Base-by-base conservation (phyloP, 1,140 invertebrate species). In the Sipha flava region DNA sequence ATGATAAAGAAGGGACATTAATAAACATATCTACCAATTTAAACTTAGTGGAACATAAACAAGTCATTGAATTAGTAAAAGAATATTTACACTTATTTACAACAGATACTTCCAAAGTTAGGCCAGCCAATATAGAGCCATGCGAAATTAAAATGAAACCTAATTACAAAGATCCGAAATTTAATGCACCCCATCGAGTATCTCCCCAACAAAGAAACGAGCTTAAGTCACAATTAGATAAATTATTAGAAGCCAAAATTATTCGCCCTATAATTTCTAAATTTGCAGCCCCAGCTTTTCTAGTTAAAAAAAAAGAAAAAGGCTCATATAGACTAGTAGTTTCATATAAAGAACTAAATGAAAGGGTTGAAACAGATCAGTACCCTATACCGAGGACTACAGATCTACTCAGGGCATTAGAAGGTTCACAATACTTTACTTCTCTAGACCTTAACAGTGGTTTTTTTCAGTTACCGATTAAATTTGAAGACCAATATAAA, bases 401-500 rank as follows among this genome's bases (percentile, higher is more conserved):
- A 21, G 85, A 87, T 26, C 82, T 84, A n/a, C 81, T 89, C 14
- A 84, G 87, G 79, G 82, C 82, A 45, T 66, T 88, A 59, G 82
- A 83, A 1, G 83, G 83, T 6, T 81, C 83, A 12, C 81, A 81
- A 26, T 84, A 84, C 72, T 88, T 89, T 79, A 85, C 85, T 6
- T 83, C 85, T 0, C 72, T 89, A 3, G 88, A 89, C 84, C 77
- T 88, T 21, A 82, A 83, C 0, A 85, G 83, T 45, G 88, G 88
- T 10, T 89, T 87, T 82, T 85, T 85, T 81, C 88, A 89, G 81
- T 83, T 89, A 5, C 81, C 83, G 6, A 82, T 89, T 1, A 83
- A 85, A 7, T 49, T 81, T 26, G 47, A 80, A 0, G 83, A 84
- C 66, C 84, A 62, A 62, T 62, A 34, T 16, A 62, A 62, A 62